phyloP scores from a whole-genome alignment of 2,888 invertebrate species.

The Lepidonotus clava region DNA sequence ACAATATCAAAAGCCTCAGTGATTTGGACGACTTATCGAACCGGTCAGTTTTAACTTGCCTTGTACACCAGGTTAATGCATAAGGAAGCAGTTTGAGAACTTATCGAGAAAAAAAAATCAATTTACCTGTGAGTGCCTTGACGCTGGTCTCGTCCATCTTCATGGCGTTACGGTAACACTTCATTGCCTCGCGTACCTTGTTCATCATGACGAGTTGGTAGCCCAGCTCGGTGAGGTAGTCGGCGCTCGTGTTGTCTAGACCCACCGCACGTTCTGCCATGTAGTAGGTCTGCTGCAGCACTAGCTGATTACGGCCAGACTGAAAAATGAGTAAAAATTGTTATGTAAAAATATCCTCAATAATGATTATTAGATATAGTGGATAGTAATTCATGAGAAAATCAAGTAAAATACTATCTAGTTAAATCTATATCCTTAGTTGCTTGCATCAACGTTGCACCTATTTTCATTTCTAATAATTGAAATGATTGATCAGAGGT shows the following conservation, averaged over 20 bases:
- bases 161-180: slow-evolving; percentile 89
- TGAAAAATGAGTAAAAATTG: slow-evolving; percentile 63
- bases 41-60: too few species aligned
- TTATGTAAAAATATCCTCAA: not conserved
- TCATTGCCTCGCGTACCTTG: slow-evolving; percentile 89
- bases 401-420: too few species aligned
- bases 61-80: too few species aligned
- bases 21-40: too few species aligned
- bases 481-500: too few species aligned
- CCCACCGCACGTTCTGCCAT: slow-evolving; percentile 90
- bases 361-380: not conserved
- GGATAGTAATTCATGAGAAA: too few species aligned
- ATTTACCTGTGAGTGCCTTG: slow-evolving; percentile 84
- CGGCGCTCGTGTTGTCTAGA: slow-evolving; percentile 86
- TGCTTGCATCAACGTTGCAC: too few species aligned
- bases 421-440: too few species aligned
- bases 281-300: slow-evolving; percentile 88
- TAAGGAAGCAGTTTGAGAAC: too few species aligned
- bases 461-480: too few species aligned
- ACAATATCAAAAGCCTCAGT: too few species aligned
- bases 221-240: slow-evolving; percentile 90
- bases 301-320: slow-evolving; percentile 82
- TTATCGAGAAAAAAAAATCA: too few species aligned
- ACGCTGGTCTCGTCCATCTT: slow-evolving; percentile 92
- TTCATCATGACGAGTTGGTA: slow-evolving; percentile 88